Conservation (phyloP, 2,113 vertebrate genomes). For the Bathybates hornii region DNA sequence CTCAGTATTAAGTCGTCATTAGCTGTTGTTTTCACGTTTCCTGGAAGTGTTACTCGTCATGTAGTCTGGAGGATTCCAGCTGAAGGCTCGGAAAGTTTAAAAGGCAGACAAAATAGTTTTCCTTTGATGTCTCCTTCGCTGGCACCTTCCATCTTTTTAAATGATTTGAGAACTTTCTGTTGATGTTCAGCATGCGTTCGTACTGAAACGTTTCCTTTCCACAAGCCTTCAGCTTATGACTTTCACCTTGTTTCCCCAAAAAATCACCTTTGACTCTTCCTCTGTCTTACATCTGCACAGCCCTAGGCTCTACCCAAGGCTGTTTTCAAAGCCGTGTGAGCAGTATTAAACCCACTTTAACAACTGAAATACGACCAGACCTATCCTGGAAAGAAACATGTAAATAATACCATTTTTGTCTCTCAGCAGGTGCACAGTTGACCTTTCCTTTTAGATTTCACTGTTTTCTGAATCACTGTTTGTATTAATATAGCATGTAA, state of each 20-base stretch:
- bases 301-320: background rate
- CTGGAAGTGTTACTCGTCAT: background rate
- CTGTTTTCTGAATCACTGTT: background rate
- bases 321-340: background rate
- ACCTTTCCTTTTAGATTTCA: background rate
- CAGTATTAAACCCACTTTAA: background rate
- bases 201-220: background rate
- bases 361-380: background rate
- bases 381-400: background rate
- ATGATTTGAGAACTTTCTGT: background rate
- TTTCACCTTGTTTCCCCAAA: background rate
- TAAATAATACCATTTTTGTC: background rate
- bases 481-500: background rate
- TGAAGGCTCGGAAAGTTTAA: background rate
- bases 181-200: background rate
- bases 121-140: background rate
- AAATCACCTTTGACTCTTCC: background rate
- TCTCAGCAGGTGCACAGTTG: background rate
- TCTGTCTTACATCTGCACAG: background rate
- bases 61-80: background rate
- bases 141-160: background rate
- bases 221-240: background rate
- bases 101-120: background rate
- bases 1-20: background rate
- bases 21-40: background rate